Conservation (phyloP, 2,888 invertebrate genomes). For the Fabriciana adippe region DNA sequence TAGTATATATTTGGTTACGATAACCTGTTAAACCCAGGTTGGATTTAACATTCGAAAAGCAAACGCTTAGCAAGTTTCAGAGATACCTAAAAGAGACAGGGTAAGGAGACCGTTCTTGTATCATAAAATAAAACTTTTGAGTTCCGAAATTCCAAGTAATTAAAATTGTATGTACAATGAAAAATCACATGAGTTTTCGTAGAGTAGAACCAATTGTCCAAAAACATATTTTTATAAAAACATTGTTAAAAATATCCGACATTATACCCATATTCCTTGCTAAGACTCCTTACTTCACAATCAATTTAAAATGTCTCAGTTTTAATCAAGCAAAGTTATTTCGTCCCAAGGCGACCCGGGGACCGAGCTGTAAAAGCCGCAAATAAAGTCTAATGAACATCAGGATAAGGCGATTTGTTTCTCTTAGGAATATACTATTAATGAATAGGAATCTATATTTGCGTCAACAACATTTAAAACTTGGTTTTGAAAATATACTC, state of each 20-base stretch:
- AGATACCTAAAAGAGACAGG: too few species aligned
- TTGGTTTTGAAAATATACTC: background rate
- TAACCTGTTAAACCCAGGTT: too few species aligned
- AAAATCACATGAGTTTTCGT: too few species aligned
- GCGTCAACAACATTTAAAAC: conserved; percentile 5
- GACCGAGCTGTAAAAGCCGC: conserved; percentile 40
- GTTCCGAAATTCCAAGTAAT: too few species aligned
- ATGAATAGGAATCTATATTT: conserved; percentile 28
- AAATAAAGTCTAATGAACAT: conserved; percentile 52
- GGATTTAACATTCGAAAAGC: too few species aligned
- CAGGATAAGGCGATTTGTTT: conserved; percentile 59
- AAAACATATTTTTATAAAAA: background rate
- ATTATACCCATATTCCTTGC: conserved; percentile 2
- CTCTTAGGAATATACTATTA: conserved; percentile 12
- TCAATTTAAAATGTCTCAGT: conserved; percentile 26
- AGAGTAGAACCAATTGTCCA: background rate
- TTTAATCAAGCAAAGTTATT: conserved; percentile 38
- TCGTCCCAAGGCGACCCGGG: conserved; percentile 40
- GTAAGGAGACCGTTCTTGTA: too few species aligned
- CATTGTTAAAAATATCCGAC: conserved; percentile 2
- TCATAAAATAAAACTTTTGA: too few species aligned
- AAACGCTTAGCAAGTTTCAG: too few species aligned
- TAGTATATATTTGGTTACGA: too few species aligned
- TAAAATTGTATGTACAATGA: too few species aligned
- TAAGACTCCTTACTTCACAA: conserved; percentile 13